These are phyloP conservation scores for Eulithis prunata DNA, from an alignment of 2,888 invertebrate species.

Conservation along the genomic window DNA sequence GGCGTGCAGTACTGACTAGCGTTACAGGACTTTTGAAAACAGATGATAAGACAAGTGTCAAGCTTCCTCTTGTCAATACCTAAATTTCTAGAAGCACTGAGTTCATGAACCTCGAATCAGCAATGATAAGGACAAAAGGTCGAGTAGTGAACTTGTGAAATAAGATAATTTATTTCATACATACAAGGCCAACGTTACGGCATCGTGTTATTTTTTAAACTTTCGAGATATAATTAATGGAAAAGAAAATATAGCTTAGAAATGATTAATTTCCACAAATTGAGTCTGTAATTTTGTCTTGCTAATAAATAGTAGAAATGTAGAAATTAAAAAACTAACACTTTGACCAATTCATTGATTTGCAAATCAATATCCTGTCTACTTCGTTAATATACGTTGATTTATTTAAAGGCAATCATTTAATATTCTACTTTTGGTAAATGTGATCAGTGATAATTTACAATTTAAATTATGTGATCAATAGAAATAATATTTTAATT, in stretches of 20 bases:
- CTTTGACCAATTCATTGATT: slow-evolving; percentile 8
- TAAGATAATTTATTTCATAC: slow-evolving; percentile 29
- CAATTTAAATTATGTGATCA: no score
- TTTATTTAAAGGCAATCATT: not conserved
- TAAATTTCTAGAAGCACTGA: slow-evolving; percentile 10
- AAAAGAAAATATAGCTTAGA: no score
- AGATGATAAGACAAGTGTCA: slow-evolving; percentile 12
- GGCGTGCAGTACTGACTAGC: no score
- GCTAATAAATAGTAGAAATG: not conserved
- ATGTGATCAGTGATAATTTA: not conserved
- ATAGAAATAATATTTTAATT: no score
- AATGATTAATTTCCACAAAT: no score
- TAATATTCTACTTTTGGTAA: not conserved
- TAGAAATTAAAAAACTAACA: not conserved
- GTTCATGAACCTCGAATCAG: slow-evolving; percentile 41
- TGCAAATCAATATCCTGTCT: not conserved
- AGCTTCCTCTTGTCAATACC: slow-evolving; percentile 9
- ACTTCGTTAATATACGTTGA: not conserved
- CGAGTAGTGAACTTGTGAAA: slow-evolving; percentile 42
- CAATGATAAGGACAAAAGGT: slow-evolving; percentile 37
- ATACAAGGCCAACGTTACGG: slow-evolving; percentile 26
- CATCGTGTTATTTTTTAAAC: not conserved
- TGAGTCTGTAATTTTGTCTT: no score
- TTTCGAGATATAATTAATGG: no score
- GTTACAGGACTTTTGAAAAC: not conserved